A percentile compares a stretch with the other conserved stretches of the same genome.
These are phyloP conservation scores for Helicoverpa armigera DNA, from an alignment of 1,140 invertebrate species.

Conservation along the genomic window DNA sequence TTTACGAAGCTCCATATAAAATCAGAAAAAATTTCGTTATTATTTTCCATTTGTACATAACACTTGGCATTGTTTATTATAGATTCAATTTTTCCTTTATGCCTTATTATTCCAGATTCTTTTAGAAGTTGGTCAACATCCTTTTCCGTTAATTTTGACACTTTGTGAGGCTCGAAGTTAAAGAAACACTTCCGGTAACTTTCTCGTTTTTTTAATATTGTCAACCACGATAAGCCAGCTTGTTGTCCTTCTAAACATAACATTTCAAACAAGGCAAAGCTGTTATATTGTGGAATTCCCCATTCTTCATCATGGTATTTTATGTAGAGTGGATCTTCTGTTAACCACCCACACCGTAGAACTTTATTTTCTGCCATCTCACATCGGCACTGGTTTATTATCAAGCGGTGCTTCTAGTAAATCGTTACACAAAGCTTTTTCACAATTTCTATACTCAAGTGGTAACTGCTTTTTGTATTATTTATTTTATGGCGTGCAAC, in stretches of 20 bases:
- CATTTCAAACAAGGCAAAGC: slow-evolving; percentile 74
- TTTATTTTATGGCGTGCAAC: too few relatives aligned
- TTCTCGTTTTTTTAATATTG: slow-evolving; percentile 77
- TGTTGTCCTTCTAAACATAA: slow-evolving; percentile 83
- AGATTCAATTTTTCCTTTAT: slow-evolving; percentile 76
- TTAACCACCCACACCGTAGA: slow-evolving; percentile 74
- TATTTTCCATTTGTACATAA: slow-evolving; percentile 71
- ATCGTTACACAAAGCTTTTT: too few relatives aligned
- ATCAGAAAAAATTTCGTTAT: slow-evolving; percentile 71
- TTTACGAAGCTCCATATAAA: slow-evolving; percentile 80
- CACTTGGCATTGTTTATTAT: slow-evolving; percentile 77
- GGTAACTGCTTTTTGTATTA: too few relatives aligned
- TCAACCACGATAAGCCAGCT: slow-evolving; percentile 81
- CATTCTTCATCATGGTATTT: slow-evolving; percentile 80
- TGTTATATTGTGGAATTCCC: slow-evolving; percentile 73
- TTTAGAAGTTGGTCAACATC: slow-evolving; percentile 61
- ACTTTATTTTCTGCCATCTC: slow-evolving; percentile 45
- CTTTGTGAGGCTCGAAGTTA: slow-evolving; percentile 72
- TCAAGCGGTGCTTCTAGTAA: not conserved
- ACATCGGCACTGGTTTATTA: not conserved
- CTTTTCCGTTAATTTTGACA: slow-evolving; percentile 60
- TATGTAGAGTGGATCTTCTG: slow-evolving; percentile 73
- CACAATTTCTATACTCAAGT: too few relatives aligned
- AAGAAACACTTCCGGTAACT: slow-evolving; percentile 70
- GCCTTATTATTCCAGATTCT: slow-evolving; percentile 69